Percentiles rank a stretch among this genome's conserved stretches.
Evolutionary conservation across 2,888 invertebrate genomes (phyloP).

Genomic region (Pecten maximus): DNA sequence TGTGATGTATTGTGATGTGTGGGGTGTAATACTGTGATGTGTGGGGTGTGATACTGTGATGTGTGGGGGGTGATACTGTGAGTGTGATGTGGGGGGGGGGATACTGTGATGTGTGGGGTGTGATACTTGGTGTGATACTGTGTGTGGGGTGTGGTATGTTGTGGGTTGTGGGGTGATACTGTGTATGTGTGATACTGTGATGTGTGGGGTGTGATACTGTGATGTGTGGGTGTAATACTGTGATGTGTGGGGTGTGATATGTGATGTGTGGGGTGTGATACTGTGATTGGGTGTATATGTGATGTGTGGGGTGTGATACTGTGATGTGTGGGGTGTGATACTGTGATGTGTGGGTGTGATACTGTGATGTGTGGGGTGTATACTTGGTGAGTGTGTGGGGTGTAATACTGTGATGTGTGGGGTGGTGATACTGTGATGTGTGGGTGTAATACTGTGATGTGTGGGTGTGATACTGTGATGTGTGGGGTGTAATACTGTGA

Average conservation of each 20-base stretch:
- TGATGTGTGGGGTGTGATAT: not conserved
- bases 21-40: not conserved
- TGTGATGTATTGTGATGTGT: not conserved
- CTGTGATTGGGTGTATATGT: no score
- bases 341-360: slow-evolving; percentile 23
- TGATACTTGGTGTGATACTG: not conserved
- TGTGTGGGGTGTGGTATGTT: not conserved
- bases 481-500: not conserved
- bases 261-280: not conserved
- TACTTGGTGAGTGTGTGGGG: not conserved
- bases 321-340: no score
- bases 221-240: no score
- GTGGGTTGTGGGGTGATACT: not conserved
- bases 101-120: not conserved
- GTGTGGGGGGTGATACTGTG: not conserved
- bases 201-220: slow-evolving; percentile 2
- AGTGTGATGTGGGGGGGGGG: not conserved
- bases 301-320: not conserved
- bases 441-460: not conserved
- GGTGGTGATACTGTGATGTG: not conserved
- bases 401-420: slow-evolving; percentile 10
- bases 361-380: not conserved
- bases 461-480: not conserved
- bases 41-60: not conserved
- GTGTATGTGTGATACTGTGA: not conserved